Conservation (phyloP, 2,113 vertebrate species). For the Oryzias celebensis region DNA sequence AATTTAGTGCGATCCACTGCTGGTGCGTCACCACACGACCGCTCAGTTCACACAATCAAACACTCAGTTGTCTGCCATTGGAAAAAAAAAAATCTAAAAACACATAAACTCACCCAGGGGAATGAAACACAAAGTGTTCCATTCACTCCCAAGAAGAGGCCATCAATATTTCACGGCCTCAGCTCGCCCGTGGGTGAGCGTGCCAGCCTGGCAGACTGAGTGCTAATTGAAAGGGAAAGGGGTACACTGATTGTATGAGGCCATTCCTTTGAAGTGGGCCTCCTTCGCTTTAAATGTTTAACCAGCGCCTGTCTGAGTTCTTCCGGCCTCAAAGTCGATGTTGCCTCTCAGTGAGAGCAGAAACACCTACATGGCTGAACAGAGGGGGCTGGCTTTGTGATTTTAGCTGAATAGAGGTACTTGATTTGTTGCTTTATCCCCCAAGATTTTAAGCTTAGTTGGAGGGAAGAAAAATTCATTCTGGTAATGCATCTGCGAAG, state of each 20-base stretch:
- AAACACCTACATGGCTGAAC: slow-evolving; percentile 12
- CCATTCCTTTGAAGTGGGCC: slow-evolving; percentile 68
- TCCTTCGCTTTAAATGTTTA: slow-evolving; percentile 72
- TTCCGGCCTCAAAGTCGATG: slow-evolving; percentile 27
- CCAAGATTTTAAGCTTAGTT: slow-evolving; percentile 4
- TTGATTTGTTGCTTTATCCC: slow-evolving; percentile 27
- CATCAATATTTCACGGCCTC: slow-evolving; percentile 69
- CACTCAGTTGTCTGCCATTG: slow-evolving; percentile 27
- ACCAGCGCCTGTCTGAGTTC: slow-evolving; percentile 53
- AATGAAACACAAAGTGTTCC: slow-evolving; percentile 34
- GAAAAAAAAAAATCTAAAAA: slow-evolving; percentile 46
- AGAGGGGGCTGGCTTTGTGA: slow-evolving; percentile 6
- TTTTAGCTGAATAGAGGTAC: slow-evolving; percentile 17
- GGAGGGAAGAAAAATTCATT: slow-evolving; percentile 45
- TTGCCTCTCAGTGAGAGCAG: slow-evolving; percentile 38
- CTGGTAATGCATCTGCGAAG: slow-evolving; percentile 33
- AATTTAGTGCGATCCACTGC: slow-evolving; percentile 21
- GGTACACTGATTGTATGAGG: slow-evolving; percentile 67
- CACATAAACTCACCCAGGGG: slow-evolving; percentile 56
- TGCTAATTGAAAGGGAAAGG: slow-evolving; percentile 68
- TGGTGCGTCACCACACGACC: slow-evolving; percentile 20
- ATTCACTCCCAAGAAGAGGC: slow-evolving; percentile 42
- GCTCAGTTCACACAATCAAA: slow-evolving; percentile 33
- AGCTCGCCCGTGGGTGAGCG: slow-evolving; percentile 56
- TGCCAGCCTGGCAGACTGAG: slow-evolving; percentile 53